phyloP scores from a whole-genome alignment of 2,113 vertebrate species.

The Epinephelus moara region DNA sequence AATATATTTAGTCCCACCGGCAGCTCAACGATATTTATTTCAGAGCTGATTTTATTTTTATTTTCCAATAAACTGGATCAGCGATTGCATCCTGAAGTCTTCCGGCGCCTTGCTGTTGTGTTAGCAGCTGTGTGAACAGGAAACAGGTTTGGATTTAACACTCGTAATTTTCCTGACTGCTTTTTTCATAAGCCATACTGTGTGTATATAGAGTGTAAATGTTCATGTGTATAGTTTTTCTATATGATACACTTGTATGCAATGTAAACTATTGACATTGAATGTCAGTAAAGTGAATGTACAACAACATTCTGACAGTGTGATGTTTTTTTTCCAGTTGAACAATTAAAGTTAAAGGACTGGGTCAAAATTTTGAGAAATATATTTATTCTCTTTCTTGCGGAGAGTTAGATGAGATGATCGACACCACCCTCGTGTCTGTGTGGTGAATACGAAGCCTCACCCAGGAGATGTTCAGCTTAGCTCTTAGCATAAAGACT shows the following conservation, averaged over 20 bases:
- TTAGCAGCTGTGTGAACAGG: neutral
- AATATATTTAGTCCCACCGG: neutral
- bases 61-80: neutral
- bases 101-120: neutral
- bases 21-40: neutral
- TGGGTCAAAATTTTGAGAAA: neutral
- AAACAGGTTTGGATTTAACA: neutral
- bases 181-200: constrained; percentile 38
- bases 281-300: constrained; percentile 61
- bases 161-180: neutral
- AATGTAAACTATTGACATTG: constrained; percentile 42
- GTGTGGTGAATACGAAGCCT: too few relatives aligned
- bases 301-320: neutral
- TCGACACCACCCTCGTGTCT: neutral
- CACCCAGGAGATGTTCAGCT: too few relatives aligned
- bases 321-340: neutral
- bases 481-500: neutral
- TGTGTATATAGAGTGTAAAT: constrained; percentile 42
- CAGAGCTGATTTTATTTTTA: neutral
- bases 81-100: constrained; percentile 1
- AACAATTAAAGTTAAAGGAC: neutral
- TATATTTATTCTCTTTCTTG: neutral
- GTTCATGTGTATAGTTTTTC: constrained; percentile 45
- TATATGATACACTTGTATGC: constrained; percentile 17
- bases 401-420: neutral